A percentile compares a stretch with the other conserved stretches of the same genome.
Evolutionary conservation across 1,140 invertebrate species (phyloP).

Genomic region (Himalopsyche phryganea): DNA sequence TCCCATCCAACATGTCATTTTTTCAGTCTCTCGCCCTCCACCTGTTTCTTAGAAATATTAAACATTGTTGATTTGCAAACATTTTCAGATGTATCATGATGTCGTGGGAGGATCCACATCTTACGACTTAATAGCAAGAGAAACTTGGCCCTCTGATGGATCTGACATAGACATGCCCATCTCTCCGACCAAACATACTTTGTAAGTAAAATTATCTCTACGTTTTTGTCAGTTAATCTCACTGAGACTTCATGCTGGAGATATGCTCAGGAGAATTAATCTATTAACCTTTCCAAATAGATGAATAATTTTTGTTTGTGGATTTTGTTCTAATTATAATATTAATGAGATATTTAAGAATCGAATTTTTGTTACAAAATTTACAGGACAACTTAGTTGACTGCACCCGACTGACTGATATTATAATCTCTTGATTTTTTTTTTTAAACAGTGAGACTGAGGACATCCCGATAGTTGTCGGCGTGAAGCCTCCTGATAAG

Average conservation of each 20-base stretch:
- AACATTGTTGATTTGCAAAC: conserved; percentile 12
- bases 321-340: no score
- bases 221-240: not conserved
- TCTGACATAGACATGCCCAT: conserved; percentile 55
- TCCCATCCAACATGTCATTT: no score
- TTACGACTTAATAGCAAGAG: conserved; percentile 64
- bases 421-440: not conserved
- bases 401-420: not conserved
- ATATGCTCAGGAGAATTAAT: no score
- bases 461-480: conserved; percentile 29
- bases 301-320: no score
- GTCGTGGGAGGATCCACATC: conserved; percentile 60
- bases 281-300: no score
- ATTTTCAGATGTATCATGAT: conserved; percentile 56
- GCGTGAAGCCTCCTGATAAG: conserved; percentile 27
- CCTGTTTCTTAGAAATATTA: no score
- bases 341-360: no score
- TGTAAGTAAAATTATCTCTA: conserved; percentile 42
- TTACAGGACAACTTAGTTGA: no score
- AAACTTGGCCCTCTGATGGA: conserved; percentile 66
- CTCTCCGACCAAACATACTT: conserved; percentile 40
- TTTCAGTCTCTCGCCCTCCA: no score
- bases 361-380: no score
- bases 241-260: no score
- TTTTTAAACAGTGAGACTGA: conserved; percentile 26